Conservation (phyloP, 2,888 invertebrate genomes). For the Drosophila histrio region DNA sequence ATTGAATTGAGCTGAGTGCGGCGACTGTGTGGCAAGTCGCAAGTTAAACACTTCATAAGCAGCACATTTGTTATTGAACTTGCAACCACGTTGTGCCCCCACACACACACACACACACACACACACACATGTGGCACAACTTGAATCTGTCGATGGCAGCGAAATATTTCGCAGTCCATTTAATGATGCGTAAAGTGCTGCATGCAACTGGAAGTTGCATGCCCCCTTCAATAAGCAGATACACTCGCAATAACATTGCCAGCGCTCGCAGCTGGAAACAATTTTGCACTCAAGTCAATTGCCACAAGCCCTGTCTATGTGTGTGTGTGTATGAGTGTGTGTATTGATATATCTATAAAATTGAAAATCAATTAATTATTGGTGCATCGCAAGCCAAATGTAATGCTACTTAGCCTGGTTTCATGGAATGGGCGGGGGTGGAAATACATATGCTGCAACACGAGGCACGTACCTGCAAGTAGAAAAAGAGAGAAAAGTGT, state of each 20-base stretch:
- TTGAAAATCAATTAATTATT: conserved; percentile 68
- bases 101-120: not conserved
- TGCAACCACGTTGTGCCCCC: not conserved
- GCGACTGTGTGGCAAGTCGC: conserved; percentile 1
- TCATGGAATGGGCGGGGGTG: not conserved
- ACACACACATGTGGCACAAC: conserved; percentile 7
- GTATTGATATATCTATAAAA: conserved; percentile 27
- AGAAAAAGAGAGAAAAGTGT: conserved; percentile 10
- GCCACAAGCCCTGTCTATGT: not conserved
- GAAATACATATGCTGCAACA: not conserved
- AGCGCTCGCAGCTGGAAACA: conserved; percentile 44
- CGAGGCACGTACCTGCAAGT: conserved; percentile 58
- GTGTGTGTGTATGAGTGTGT: not conserved
- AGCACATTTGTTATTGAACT: conserved; percentile 20
- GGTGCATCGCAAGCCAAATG: conserved; percentile 16
- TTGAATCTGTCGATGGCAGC: conserved; percentile 30
- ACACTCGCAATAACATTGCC: not conserved
- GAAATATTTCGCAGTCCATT: conserved; percentile 57
- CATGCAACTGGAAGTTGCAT: conserved; percentile 7
- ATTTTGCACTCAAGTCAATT: conserved; percentile 60
- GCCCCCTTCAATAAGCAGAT: conserved; percentile 5
- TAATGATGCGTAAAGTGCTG: conserved; percentile 53
- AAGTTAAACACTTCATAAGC: conserved; percentile 22
- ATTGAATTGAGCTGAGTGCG: conserved; percentile 13
- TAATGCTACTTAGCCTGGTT: conserved; percentile 35